These are phyloP conservation scores for Morone saxatilis DNA, from an alignment of 2,113 vertebrate genomes.

Conservation along the genomic window DNA sequence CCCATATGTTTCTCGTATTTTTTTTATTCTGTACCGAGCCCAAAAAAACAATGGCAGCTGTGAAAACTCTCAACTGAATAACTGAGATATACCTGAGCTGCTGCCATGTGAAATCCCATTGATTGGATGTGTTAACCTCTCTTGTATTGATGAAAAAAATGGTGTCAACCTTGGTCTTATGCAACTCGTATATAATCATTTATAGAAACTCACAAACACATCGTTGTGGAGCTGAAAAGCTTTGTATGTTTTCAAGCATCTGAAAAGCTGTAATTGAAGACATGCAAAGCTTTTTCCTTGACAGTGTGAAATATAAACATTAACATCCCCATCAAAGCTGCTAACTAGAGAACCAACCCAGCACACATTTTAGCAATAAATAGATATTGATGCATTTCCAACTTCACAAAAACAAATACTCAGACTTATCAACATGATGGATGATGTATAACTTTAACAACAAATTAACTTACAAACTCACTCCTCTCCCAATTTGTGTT, in stretches of 20 bases:
- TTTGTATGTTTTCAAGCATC: neutral
- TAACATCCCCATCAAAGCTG: neutral
- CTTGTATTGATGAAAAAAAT: neutral
- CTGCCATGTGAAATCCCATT: neutral
- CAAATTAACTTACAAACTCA: too few species aligned
- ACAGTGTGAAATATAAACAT: neutral
- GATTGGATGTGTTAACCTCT: neutral
- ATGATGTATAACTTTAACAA: too few species aligned
- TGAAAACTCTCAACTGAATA: neutral
- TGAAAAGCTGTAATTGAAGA: neutral
- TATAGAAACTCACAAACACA: neutral
- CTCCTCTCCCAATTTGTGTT: too few species aligned
- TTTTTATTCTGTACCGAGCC: neutral
- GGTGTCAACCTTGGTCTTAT: neutral
- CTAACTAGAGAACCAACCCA: neutral
- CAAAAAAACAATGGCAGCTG: neutral
- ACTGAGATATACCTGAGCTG: neutral
- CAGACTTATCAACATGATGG: too few species aligned
- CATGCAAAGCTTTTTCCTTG: neutral
- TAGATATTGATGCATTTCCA: neutral
- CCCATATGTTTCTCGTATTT: conserved; percentile 6
- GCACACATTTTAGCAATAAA: neutral
- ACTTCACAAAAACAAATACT: too few species aligned
- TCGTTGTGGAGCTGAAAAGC: neutral
- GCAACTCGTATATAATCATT: conserved; percentile 15